Evolutionary conservation across 1,140 invertebrate genomes (phyloP).

Genomic region (Lepidurus apus): DNA sequence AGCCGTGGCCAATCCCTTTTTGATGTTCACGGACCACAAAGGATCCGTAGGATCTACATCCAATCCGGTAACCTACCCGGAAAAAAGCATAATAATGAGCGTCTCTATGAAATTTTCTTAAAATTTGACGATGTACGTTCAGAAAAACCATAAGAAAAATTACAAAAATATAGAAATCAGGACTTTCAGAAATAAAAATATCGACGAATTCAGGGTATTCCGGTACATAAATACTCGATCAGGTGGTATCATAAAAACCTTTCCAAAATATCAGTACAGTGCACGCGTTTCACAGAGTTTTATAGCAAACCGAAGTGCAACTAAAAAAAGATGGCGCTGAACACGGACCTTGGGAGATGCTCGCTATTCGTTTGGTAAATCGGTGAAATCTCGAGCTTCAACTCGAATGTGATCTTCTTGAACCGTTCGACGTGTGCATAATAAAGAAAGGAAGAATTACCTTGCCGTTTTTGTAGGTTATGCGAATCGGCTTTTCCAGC

Average conservation of each 20-base stretch:
- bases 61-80: conserved; percentile 28
- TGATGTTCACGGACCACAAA: conserved; percentile 35
- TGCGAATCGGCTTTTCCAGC: conserved; percentile 34
- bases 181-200: not conserved
- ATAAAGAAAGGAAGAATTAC: conserved; percentile 23
- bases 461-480: conserved; percentile 33
- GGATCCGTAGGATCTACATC: conserved; percentile 32
- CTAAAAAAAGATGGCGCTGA: not conserved
- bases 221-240: too few relatives aligned
- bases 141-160: not conserved
- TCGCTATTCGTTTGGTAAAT: not conserved
- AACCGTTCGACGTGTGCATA: not conserved
- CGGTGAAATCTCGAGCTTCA: not conserved
- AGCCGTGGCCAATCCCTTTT: conserved; percentile 34
- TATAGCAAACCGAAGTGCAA: too few relatives aligned
- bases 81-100: not conserved
- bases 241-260: too few relatives aligned
- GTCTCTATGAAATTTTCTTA: not conserved
- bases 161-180: not conserved
- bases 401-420: not conserved
- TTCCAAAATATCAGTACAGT: too few relatives aligned
- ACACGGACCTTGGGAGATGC: not conserved
- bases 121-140: not conserved
- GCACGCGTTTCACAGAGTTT: too few relatives aligned
- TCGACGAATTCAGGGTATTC: not conserved